Evolutionary conservation across 2,888 invertebrate species (phyloP).

Genomic region (Xestia xanthographa): DNA sequence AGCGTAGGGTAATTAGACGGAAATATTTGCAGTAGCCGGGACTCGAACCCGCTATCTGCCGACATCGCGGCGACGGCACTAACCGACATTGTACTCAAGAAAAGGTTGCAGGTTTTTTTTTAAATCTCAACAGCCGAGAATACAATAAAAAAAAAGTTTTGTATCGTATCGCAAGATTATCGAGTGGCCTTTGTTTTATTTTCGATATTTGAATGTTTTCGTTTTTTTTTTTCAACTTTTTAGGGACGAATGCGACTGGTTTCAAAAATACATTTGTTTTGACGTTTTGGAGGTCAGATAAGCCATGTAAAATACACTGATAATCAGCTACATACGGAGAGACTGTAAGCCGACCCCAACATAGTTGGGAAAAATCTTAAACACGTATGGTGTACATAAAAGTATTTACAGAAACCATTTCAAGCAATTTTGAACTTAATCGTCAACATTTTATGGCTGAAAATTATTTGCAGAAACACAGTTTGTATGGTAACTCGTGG

Average conservation of each 20-base stretch:
- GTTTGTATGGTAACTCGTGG: too few species aligned
- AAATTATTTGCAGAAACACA: too few species aligned
- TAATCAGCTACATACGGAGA: neutral
- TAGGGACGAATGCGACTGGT: neutral
- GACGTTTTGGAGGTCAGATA: neutral
- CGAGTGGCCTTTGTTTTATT: conserved; percentile 36
- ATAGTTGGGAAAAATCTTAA: neutral
- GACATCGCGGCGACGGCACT: conserved; percentile 81
- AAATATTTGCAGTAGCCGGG: conserved; percentile 79
- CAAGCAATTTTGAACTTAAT: too few species aligned
- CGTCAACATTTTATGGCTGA: too few species aligned
- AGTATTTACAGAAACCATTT: neutral
- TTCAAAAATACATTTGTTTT: neutral
- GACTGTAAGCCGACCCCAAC: neutral
- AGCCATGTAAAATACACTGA: neutral
- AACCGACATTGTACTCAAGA: conserved; percentile 78
- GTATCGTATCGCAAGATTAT: conserved; percentile 46
- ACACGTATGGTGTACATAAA: too few species aligned
- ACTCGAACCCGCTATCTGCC: conserved; percentile 81
- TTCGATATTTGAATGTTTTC: conserved; percentile 23
- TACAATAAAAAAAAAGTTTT: conserved; percentile 68
- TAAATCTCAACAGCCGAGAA: conserved; percentile 67
- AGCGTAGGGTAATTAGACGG: conserved; percentile 81
- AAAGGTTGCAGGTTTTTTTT: conserved; percentile 72
- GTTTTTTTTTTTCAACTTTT: neutral